Evolutionary conservation across 2,888 invertebrate species (phyloP), one percentile per base, ranked within the genome.

Genomic region (Limenitis camilla): DNA sequence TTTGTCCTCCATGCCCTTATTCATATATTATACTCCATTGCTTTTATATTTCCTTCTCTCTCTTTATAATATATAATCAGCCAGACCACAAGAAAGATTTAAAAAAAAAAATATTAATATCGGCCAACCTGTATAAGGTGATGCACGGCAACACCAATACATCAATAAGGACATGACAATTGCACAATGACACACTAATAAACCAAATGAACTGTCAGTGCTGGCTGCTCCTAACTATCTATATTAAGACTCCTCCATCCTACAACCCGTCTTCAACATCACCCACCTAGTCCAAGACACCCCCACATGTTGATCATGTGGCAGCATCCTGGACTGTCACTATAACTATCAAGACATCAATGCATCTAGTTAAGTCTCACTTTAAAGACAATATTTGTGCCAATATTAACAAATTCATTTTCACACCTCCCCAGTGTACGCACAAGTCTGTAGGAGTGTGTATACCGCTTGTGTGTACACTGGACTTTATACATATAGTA

Each of bases 161-260:
- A 45, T 40, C 6, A 40, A 36, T 5, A 27, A 48, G 28, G 36
- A 10, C 45, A 36, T 5, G 5, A 19, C 29, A 45, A 5, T 45
- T 35, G 36, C 45, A 35, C 35, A n/a, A 45, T 42, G 42, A 32
- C 19, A 32, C 36, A 45, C 45, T 35, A 29, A 11, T 44, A 33
- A 38, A 43, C 27, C 38, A 40, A 42, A 42, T 28, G 6, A 31
- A 38, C 42, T 27, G 27, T 32, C 49, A 40, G 53, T 44, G 44
- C 40, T 50, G 40, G 9, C 43, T 43, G 43, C 35, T 53, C 53
- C 49, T 49, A 44, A 30, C 32, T 29, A 29, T 31, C 40, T 48
- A 49, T 29, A 10, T 40, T 35, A 44, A 43, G n/a, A 49, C 33
- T 53, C 43, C 35, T 36, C 44, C 49, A 49, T 49, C 44, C 49